phyloP scores from a whole-genome alignment of 2,797 vertebrate genomes.

The Agapornis canus region DNA sequence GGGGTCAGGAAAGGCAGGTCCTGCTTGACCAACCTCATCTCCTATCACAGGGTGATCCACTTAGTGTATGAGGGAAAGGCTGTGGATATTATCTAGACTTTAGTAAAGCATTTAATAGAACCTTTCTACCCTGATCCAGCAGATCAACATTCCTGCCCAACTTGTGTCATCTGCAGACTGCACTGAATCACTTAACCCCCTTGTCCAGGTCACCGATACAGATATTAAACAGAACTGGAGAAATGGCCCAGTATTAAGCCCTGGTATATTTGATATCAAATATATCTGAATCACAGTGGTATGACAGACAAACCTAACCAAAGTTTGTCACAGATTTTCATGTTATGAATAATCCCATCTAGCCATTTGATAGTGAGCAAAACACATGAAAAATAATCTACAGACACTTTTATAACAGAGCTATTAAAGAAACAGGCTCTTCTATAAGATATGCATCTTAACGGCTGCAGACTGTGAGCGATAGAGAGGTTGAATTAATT shows the following conservation, averaged over 20 bases:
- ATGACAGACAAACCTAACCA: background rate
- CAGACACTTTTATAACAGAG: background rate
- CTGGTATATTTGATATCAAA: background rate
- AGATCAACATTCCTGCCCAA: background rate
- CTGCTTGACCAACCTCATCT: background rate
- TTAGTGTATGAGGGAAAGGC: background rate
- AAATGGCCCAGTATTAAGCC: background rate
- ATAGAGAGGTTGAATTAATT: rapidly evolving
- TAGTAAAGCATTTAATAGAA: background rate
- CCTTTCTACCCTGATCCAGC: background rate
- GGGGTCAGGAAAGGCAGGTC: background rate
- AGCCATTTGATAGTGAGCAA: background rate
- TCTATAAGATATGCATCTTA: background rate
- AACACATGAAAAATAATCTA: background rate
- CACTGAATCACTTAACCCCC: no score
- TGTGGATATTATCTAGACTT: background rate
- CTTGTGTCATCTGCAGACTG: background rate
- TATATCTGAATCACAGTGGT: background rate
- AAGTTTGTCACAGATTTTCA: background rate
- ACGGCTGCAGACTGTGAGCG: background rate
- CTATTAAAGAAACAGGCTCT: background rate
- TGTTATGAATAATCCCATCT: background rate
- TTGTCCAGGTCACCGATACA: background rate
- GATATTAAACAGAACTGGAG: background rate
- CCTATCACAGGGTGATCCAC: background rate